phyloP scores from a whole-genome alignment of 2,888 invertebrate genomes.

The Fragum fragum region DNA sequence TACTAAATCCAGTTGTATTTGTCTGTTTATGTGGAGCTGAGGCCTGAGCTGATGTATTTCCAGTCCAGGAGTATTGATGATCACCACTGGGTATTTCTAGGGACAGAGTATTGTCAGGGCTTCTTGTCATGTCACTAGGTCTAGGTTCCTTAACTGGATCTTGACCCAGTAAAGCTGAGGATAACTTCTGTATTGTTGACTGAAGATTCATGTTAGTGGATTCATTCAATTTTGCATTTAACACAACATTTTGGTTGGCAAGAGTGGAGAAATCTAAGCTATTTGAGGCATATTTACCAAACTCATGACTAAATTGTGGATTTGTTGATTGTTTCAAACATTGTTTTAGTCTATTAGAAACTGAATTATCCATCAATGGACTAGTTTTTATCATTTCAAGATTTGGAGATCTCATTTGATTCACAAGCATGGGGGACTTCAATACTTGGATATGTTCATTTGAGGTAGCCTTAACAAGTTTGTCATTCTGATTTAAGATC shows the following conservation, averaged over 20 bases:
- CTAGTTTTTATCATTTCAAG: neutral
- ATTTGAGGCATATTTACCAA: constrained; percentile 50
- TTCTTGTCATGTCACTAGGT: neutral
- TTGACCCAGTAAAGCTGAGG: constrained; percentile 49
- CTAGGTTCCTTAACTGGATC: neutral
- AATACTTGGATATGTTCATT: neutral
- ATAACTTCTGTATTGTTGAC: constrained; percentile 60
- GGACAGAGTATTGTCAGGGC: neutral
- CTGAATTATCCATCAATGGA: constrained; percentile 38
- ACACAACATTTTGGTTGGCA: constrained; percentile 41
- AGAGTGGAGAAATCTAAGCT: constrained; percentile 58
- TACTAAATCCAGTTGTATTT: neutral
- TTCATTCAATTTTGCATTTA: constrained; percentile 24
- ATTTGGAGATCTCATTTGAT: constrained; percentile 15
- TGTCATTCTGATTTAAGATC: constrained; percentile 24
- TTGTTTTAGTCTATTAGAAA: constrained; percentile 44
- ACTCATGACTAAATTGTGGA: constrained; percentile 47
- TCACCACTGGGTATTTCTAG: constrained; percentile 25
- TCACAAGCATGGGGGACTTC: constrained; percentile 8
- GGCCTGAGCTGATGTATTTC: neutral
- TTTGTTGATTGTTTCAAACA: constrained; percentile 44
- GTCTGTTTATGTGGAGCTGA: neutral
- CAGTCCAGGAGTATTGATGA: constrained; percentile 15
- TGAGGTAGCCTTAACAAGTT: constrained; percentile 35
- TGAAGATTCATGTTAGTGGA: constrained; percentile 47